A percentile compares a stretch with the other conserved stretches of the same genome.
Evolutionary conservation across 1,140 invertebrate genomes (phyloP).

Genomic region (Phortica variegata): DNA sequence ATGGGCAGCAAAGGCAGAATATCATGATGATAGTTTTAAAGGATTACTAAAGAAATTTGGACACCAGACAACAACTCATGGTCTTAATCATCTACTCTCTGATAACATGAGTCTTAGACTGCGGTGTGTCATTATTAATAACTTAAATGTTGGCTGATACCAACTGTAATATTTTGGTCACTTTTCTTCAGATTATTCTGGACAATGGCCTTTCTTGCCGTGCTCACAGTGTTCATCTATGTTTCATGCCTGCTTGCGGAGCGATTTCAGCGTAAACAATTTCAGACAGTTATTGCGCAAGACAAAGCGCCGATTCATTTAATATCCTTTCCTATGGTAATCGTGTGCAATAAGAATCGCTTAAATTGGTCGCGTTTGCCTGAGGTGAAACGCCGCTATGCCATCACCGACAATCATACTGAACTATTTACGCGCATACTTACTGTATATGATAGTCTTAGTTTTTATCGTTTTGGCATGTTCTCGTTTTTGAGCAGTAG

Average conservation of each 20-base stretch:
- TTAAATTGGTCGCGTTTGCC: constrained; percentile 44
- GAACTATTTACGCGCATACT: constrained; percentile 24
- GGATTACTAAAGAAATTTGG: too few relatives aligned
- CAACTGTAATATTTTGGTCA: too few relatives aligned
- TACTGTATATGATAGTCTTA: constrained; percentile 30
- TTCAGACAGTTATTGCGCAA: constrained; percentile 33
- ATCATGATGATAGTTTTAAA: too few relatives aligned
- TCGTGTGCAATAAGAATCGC: constrained; percentile 45
- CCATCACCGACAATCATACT: constrained; percentile 12
- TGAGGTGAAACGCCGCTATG: constrained; percentile 21
- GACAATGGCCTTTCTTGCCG: constrained; percentile 18
- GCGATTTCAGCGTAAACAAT: constrained; percentile 27
- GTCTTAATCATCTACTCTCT: constrained; percentile 31
- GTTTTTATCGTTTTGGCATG: constrained; percentile 23
- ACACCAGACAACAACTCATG: constrained; percentile 28
- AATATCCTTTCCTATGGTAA: constrained; percentile 40
- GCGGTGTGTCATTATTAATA: constrained; percentile 28
- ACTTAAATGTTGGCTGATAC: too few relatives aligned
- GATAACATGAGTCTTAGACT: constrained; percentile 32
- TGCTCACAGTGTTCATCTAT: constrained; percentile 25
- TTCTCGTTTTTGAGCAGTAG: constrained; percentile 17
- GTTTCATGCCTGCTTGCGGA: constrained; percentile 26
- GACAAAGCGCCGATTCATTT: constrained; percentile 28
- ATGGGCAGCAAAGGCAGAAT: too few relatives aligned
- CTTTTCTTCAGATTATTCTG: constrained; percentile 24